phyloP scores from a whole-genome alignment of 2,888 invertebrate species.

The Incurvaria masculella region DNA sequence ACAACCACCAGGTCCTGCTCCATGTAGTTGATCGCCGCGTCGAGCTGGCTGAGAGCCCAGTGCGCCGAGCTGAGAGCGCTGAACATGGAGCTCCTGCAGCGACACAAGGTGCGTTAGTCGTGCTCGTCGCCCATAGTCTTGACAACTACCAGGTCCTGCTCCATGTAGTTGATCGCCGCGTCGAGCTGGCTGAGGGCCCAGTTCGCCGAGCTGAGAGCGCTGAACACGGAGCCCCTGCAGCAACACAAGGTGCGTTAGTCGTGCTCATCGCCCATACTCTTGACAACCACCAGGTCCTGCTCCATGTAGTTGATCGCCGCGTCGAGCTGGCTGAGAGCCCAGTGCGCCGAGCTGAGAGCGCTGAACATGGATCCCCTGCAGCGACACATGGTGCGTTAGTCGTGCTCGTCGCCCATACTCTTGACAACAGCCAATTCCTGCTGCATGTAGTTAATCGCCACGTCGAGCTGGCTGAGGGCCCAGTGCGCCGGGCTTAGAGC shows the following conservation, averaged over 20 bases:
- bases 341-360: too few species aligned
- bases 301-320: conserved; percentile 90
- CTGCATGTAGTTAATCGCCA: conserved; percentile 88
- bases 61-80: too few species aligned
- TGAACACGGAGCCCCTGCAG: too few species aligned
- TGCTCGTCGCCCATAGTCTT: conserved; percentile 80
- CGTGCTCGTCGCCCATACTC: too few species aligned
- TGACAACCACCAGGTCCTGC: conserved; percentile 82
- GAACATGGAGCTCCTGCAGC: too few species aligned
- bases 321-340: too few species aligned
- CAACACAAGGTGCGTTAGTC: conserved; percentile 89
- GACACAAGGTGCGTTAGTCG: conserved; percentile 82
- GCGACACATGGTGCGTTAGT: too few species aligned
- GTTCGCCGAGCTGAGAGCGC: too few species aligned
- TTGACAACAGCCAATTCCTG: conserved; percentile 86
- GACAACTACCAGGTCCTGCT: conserved; percentile 83
- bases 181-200: conserved; percentile 83
- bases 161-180: conserved; percentile 87
- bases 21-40: conserved; percentile 86
- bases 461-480: too few species aligned
- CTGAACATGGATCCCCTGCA: too few species aligned
- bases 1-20: conserved; percentile 85
- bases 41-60: conserved; percentile 84
- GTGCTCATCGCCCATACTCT: conserved; percentile 81
- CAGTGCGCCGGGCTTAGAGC: too few species aligned